Evolutionary conservation across 2,797 vertebrate species (phyloP), one percentile per base, ranked within the genome.

Genomic region (Triplophysa bombifrons): DNA sequence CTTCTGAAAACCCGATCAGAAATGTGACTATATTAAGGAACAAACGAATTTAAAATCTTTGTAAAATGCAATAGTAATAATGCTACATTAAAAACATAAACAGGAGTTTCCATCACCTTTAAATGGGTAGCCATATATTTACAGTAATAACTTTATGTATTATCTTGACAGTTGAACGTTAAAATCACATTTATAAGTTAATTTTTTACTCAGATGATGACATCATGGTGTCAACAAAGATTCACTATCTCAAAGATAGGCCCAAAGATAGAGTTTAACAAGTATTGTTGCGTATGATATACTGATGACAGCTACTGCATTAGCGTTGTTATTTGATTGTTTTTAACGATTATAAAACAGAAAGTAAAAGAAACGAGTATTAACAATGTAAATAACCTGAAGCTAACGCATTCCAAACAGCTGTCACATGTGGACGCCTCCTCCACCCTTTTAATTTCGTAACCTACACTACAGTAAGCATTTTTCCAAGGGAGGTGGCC

Each of bases 371-470:
- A 58, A 34, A 11, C 0, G 73, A 19, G 17, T 20, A 3, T 82
- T 44, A 46, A 67, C 34, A n/a, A 7, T 48, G 77, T 16, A 56
- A 25, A 76, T 19, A 22, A 13, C 25, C 22, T 20, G 48, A 17
- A 44, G 16, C 22, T 20, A 27, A 72, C 27, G 19, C 13, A 11
- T 71, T 9, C 16, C 22, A 58, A 64, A 64, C 34, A 69, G 27
- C 19, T 61, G 61, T 72, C 66, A 84, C 83, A 77, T 82, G 83
- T 44, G 61, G 48, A 50, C 63, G 77, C 41, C 76, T 58, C 80
- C 83, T 58, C 80, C 83, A 78, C 69, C 77, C 77, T 81, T 76
- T 8, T n/a, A 30, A 68, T 65, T 51, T 19, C 63, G 67, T 58
- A 68, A 71, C 80, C 61, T 38, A 17, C 16, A 64, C 61, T 34